Base-by-base conservation (phyloP, 2,113 vertebrate species). In the Callipepla californica region DNA sequence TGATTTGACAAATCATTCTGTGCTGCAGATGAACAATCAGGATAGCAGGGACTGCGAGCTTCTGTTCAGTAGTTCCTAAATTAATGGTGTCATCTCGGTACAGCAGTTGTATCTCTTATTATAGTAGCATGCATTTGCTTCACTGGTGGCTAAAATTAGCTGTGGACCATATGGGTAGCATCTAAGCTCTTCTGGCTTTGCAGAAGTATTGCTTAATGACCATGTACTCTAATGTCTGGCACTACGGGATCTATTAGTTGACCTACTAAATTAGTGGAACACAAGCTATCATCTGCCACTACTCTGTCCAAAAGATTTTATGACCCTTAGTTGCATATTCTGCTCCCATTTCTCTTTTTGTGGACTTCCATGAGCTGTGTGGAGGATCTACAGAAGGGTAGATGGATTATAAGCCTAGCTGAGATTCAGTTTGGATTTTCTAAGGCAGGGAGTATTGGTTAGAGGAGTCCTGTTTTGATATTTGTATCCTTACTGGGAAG, bases 151-250 rank as follows among this genome's bases (percentile, higher is more conserved):
- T 92, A 68, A 76, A 94, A 81, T 92, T 90, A 94, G 79, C 89
- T 89, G 80, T 82, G 66, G 69, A 80, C 91, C 91, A 93, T 90
- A 94, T 94, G 93, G 74, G 63, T 45, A 26, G 48, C 44, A 87
- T 73, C 77, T 91, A 85, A 96, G 88, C 88, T 92, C 76, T 96
- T 91, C 45, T 44, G 85, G 79, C 90, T 92, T 92, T 94, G 34
- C 79, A 73, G 5, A 96, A 95, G 48, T 86, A 77, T 87, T 72
- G 40, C 84, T 93, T 84, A 72, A 80, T 94, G 95, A 30, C 88
- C 6, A 0, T 38, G 51, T 85, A 57, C 81, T 88, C 58, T 44
- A 47, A 74, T 80, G 57, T 42, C 87, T 90, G 80, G 67, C 74
- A 90, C 91, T 72, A 63, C 30, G 38, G 11, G 55, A 38, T 86